Evolutionary conservation across 2,113 vertebrate genomes (phyloP).

Genomic region (Candoia aspera): DNA sequence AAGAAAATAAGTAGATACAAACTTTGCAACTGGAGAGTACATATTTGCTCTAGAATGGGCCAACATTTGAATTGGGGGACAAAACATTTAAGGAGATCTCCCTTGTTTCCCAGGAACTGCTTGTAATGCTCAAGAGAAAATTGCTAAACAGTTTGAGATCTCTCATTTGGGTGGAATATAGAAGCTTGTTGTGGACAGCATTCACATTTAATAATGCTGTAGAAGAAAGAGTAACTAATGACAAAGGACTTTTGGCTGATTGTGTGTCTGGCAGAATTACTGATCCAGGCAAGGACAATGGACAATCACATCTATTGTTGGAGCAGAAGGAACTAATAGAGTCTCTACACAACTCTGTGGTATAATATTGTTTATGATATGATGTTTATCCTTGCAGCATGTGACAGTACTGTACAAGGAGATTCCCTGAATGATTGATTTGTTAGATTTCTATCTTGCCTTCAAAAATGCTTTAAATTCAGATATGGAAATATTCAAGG

Average conservation of each 20-base stretch:
- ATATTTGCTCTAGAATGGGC: neutral
- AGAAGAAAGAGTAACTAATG: neutral
- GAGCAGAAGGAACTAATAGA: slow-evolving; percentile 7
- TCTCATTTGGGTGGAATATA: slow-evolving; percentile 1
- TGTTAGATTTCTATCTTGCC: neutral
- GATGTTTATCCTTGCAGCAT: slow-evolving; percentile 15
- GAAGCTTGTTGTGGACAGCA: neutral
- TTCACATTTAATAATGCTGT: neutral
- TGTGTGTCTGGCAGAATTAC: slow-evolving; percentile 8
- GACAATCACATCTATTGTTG: slow-evolving; percentile 35
- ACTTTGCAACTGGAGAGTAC: neutral
- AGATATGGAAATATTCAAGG: slow-evolving; percentile 1
- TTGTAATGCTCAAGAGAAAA: neutral
- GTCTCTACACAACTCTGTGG: neutral
- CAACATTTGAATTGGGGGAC: neutral
- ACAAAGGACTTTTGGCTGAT: slow-evolving; percentile 7
- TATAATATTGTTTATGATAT: slow-evolving; percentile 29
- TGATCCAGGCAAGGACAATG: slow-evolving; percentile 26
- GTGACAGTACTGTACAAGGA: slow-evolving; percentile 12
- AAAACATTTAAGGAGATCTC: neutral
- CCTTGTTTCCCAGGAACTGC: neutral
- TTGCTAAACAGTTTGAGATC: neutral
- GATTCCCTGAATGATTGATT: neutral
- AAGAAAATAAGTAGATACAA: neutral
- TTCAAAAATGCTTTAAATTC: neutral